Conservation (phyloP, 2,888 invertebrate genomes). For the Aphodius sticticus region DNA sequence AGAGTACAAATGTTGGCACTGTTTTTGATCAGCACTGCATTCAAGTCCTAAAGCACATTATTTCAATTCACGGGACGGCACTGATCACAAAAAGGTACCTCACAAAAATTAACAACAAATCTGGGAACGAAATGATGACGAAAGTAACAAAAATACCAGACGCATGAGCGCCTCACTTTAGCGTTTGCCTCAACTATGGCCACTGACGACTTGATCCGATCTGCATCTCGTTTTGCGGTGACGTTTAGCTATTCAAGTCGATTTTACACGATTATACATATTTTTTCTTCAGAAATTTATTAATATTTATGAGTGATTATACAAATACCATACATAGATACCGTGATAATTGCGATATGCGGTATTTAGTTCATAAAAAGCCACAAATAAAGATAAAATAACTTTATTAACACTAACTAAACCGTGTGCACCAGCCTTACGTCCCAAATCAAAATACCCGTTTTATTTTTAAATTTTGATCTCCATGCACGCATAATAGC, state of each 20-base stretch:
- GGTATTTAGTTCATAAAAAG: background rate
- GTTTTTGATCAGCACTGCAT: background rate
- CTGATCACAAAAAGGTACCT: background rate
- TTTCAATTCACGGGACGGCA: background rate
- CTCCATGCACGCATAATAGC: background rate
- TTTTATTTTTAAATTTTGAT: background rate
- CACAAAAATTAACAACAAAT: background rate
- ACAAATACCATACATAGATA: background rate
- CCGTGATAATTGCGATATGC: background rate
- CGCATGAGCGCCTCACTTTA: background rate
- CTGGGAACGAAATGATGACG: background rate
- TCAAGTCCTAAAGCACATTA: background rate
- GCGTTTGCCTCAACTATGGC: background rate
- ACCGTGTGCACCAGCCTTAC: background rate
- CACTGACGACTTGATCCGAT: background rate
- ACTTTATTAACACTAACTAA: background rate
- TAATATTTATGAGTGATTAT: background rate
- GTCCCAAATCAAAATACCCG: background rate
- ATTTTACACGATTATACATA: background rate
- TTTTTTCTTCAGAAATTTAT: background rate
- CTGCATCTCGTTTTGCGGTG: background rate
- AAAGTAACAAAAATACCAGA: background rate
- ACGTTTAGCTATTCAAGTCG: background rate
- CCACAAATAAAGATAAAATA: background rate
- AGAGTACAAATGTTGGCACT: background rate